A percentile compares a stretch with the other conserved stretches of the same genome.
These are phyloP conservation scores for Carassius gibelio DNA, from an alignment of 2,113 vertebrate genomes.

Conservation along the genomic window DNA sequence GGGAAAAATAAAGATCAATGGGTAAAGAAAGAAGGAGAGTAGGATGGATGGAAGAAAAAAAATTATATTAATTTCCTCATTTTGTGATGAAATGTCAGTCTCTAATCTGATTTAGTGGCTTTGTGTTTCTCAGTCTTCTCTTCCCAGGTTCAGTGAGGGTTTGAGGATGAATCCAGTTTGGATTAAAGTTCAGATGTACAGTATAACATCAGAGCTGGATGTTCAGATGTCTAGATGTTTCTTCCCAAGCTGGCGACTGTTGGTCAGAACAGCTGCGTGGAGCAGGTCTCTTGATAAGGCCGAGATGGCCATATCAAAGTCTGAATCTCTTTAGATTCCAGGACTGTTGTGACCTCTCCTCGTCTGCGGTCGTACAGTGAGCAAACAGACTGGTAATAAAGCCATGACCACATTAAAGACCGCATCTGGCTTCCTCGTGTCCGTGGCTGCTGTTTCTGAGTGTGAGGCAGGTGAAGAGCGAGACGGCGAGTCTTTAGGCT, in stretches of 20 bases:
- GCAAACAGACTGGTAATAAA: constrained; percentile 65
- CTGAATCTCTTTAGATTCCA: constrained; percentile 9
- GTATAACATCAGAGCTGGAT: neutral
- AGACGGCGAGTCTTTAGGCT: neutral
- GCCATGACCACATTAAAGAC: constrained; percentile 75
- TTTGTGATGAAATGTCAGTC: too few relatives aligned
- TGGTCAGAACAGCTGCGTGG: neutral
- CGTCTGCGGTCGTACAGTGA: constrained; percentile 16
- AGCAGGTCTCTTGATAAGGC: neutral
- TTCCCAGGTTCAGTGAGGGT: neutral
- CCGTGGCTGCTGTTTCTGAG: neutral
- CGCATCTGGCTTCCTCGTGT: constrained; percentile 66
- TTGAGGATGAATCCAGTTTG: neutral
- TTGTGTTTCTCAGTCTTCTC: neutral
- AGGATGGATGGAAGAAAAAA: too few relatives aligned
- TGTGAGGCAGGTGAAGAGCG: neutral
- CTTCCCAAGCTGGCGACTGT: neutral
- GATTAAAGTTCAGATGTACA: neutral
- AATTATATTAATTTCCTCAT: too few relatives aligned
- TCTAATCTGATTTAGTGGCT: too few relatives aligned
- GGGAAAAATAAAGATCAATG: too few relatives aligned
- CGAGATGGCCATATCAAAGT: neutral
- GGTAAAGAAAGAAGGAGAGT: too few relatives aligned
- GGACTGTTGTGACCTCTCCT: constrained; percentile 1
- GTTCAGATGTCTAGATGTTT: neutral